Conservation (phyloP, 1,140 invertebrate species). For the Octopus sinensis region DNA sequence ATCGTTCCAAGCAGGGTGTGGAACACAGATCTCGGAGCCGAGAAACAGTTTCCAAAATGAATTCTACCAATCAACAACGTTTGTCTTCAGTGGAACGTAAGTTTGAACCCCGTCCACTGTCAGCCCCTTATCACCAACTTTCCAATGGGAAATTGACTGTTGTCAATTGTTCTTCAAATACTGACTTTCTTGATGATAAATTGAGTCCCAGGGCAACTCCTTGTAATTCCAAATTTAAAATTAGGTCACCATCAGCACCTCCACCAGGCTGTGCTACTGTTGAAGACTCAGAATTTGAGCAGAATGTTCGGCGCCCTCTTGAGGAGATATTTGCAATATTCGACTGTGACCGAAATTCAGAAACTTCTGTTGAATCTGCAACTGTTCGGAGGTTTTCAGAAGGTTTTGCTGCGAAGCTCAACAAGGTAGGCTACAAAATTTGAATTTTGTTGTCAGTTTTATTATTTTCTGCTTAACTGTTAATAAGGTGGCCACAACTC, state of each 20-base stretch:
- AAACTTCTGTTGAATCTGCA: constrained; percentile 9
- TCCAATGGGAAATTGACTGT: constrained; percentile 14
- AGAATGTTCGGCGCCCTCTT: neutral
- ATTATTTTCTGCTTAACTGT: too few relatives aligned
- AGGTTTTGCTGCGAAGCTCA: constrained; percentile 22
- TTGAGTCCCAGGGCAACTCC: constrained; percentile 47
- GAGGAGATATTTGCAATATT: constrained; percentile 21
- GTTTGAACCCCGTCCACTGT: constrained; percentile 21
- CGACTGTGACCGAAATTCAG: constrained; percentile 23
- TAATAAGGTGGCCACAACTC: too few relatives aligned
- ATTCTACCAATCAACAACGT: neutral
- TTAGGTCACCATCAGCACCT: constrained; percentile 49
- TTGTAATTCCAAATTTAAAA: constrained; percentile 24
- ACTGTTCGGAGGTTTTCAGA: constrained; percentile 32
- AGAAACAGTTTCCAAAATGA: neutral
- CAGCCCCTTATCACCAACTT: constrained; percentile 36
- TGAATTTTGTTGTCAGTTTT: neutral
- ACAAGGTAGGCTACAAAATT: constrained; percentile 27
- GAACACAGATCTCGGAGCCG: constrained; percentile 3
- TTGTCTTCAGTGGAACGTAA: neutral
- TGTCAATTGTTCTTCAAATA: neutral
- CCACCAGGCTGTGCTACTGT: constrained; percentile 16
- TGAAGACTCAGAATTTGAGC: neutral
- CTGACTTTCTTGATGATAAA: constrained; percentile 26
- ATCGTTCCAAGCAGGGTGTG: neutral